Conservation (phyloP, 2,797 vertebrate genomes). For the Brotogeris chrysoptera region DNA sequence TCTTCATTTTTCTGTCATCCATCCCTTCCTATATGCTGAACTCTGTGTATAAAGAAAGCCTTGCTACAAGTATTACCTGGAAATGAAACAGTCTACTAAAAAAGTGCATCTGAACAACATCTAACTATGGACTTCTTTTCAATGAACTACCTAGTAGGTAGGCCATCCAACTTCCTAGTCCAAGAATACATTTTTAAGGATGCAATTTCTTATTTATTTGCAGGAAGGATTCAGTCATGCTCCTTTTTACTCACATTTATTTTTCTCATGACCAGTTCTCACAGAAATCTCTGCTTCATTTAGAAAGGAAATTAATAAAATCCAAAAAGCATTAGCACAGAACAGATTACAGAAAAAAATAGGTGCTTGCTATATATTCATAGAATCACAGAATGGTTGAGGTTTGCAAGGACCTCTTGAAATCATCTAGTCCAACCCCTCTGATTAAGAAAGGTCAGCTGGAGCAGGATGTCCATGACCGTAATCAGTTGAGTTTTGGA, state of each 20-base stretch:
- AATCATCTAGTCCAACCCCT: neutral
- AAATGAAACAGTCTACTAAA: neutral
- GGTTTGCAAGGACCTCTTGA: neutral
- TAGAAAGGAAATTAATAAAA: neutral
- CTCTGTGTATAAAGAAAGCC: neutral
- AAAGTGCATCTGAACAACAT: neutral
- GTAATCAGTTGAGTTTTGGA: neutral
- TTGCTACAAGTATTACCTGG: neutral
- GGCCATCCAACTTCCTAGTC: neutral
- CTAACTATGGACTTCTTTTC: neutral
- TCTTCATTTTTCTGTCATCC: neutral
- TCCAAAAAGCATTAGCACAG: neutral
- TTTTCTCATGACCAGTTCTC: neutral
- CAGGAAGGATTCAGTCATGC: neutral
- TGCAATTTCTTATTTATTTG: neutral
- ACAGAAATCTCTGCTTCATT: neutral
- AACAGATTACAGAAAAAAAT: neutral
- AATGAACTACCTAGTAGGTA: neutral
- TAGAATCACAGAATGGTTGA: neutral
- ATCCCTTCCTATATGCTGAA: neutral
- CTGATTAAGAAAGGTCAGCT: neutral
- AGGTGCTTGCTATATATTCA: neutral
- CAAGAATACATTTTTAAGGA: neutral
- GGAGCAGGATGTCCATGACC: neutral
- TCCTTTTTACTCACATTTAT: neutral